Evolutionary conservation across 2,888 invertebrate species (phyloP), one percentile per base, ranked within the genome.

Genomic region (Lasioglossum zephyrum): DNA sequence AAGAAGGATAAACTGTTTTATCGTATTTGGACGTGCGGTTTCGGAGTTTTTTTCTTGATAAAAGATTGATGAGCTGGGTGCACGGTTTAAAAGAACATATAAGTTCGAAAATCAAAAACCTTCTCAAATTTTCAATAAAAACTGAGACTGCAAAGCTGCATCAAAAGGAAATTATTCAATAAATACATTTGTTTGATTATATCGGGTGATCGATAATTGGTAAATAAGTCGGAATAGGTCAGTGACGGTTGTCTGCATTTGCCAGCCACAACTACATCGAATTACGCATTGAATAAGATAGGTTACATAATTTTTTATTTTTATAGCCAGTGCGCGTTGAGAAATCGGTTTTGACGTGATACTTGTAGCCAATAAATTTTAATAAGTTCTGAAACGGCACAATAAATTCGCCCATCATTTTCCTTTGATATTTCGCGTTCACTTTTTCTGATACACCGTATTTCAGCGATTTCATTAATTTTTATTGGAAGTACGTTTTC

Each of bases 391-490:
- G 5, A 16, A 31, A 31, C 26, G 60, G 26, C 13, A 16, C 16
- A 63, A 31, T 63, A 63, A 63, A 63, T 31, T 31, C 31, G 31
- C 22, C 4, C 18, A 18, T 8, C 66, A 36, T 16, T 66, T 66
- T 36, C 18, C 36, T 36, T 66, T 66, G 66, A 66, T 66, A 66
- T 66, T 31, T 66, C 36, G 36, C 36, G 36, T 36, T 1, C 36
- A 31, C 4, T 22, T 36, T 36, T 18, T 36, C 36, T 22, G 66
- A 18, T 36, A 8, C 66, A 36, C 18, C 36, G 18, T 36, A 18
- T 66, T 66, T 36, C 66, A 36, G 36, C 66, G 36, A 22, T 66
- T 66, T 36, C 18, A 66, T 36, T 66, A 66, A 66, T 66, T 66
- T 66, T 36, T 31, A 66, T 36, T 9, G 66, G 69, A 69, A 39